Evolutionary conservation across 2,888 invertebrate genomes (phyloP).

Genomic region (Nowickia ferox): DNA sequence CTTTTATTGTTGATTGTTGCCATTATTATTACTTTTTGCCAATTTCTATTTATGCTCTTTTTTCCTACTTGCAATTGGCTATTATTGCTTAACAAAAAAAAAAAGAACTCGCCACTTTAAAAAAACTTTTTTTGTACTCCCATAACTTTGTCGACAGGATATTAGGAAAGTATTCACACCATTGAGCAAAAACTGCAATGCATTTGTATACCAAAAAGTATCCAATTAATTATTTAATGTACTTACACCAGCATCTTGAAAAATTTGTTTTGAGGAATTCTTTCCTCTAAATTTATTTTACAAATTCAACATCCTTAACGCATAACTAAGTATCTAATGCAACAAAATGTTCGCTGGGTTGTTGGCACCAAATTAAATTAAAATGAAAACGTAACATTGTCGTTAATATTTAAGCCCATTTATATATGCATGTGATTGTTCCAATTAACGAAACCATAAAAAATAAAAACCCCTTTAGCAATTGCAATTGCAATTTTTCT

Average conservation of each 20-base stretch:
- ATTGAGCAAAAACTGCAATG: too few relatives aligned
- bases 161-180: not conserved
- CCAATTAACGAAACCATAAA: slow-evolving; percentile 16
- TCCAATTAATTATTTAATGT: too few relatives aligned
- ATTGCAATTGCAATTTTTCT: slow-evolving; percentile 4
- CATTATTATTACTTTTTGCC: slow-evolving; percentile 22
- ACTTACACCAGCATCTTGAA: too few relatives aligned
- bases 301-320: too few relatives aligned
- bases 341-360: slow-evolving; percentile 19
- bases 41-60: not conserved
- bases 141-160: not conserved
- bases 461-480: slow-evolving; percentile 12
- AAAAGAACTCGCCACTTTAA: not conserved
- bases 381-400: not conserved
- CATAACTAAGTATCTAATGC: too few relatives aligned
- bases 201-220: too few relatives aligned
- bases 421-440: slow-evolving; percentile 29
- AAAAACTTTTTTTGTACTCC: not conserved
- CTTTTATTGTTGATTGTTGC: slow-evolving; percentile 18
- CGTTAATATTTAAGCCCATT: slow-evolving; percentile 28
- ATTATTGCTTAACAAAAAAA: slow-evolving; percentile 12
- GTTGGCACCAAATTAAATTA: not conserved
- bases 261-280: too few relatives aligned
- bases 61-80: slow-evolving; percentile 2
- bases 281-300: too few relatives aligned